Base-by-base conservation (phyloP, 2,797 vertebrate species). In the Perodicticus potto region DNA sequence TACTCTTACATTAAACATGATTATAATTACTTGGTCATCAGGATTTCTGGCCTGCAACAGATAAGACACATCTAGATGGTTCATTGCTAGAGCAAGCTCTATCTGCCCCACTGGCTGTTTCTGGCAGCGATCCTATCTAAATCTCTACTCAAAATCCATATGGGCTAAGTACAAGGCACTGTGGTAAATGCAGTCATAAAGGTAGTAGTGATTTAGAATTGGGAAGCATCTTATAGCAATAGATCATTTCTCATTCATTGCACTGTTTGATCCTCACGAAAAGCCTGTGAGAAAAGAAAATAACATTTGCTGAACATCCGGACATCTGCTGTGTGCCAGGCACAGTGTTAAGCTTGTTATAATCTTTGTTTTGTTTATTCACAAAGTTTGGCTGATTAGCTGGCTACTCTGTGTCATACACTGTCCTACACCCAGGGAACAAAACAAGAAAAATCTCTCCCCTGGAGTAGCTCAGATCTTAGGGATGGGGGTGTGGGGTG, bases 11-110 rank as follows among this genome's bases (percentile, higher is more conserved):
- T 81, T 84, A 94, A 94, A 91, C 37, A 49, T 63, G 82, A 93
- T 94, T 92, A 69, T 93, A 97, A 94, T 93, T 59, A 81, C 57
- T 45, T 12, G 2, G 59, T 92, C 59, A 27, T 89, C 85, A 95
- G 94, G 82, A 65, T 84, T 90, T 95, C 77, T 63, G 95, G 92
- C 34, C 86, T 11, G 70, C 57, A 83, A 53, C 76, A 92, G 94
- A 94, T 87, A 91, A 94, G 92, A 53, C 57, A 11, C 34, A 69
- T 92, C 29, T 67, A 72, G 59, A 45, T 63, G 11, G 7, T 0
- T 23, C 43, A 19, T 7, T 29, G n/a, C 23, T 61, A 74, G n/a
- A 63, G 20, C 69, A 83, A 63, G 85, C 88, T 25, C 2, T 7
- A 59, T 72, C 69, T 20, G 40, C 11, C 55, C 32, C 69, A 3